Base-by-base conservation (phyloP, 2,113 vertebrate genomes). In the Corynorhinus townsendii region DNA sequence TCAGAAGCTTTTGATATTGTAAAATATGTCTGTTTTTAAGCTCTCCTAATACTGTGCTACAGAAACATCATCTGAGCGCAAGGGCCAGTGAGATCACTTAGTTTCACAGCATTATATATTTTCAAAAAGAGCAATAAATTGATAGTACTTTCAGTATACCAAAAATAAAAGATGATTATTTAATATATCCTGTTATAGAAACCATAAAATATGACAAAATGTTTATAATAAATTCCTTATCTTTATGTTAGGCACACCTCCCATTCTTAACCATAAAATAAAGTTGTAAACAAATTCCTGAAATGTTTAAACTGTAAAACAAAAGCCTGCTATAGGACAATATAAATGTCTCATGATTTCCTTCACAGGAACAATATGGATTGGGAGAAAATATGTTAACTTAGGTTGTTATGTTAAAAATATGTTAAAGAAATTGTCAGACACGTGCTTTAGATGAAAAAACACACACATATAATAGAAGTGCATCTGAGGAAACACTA, bases 11-110 rank as follows among this genome's bases (percentile, higher is more conserved):
- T 91, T 90, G 79, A 86, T 96, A 15, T 89, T 96, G 86, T 96
- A 97, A 96, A 97, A 59, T 38, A 77, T 88, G 24, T 9, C 72
- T 94, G 96, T 89, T 71, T 95, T 97, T 95, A 95, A 96, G 49
- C 40, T 96, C 89, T 95, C 33, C 16, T 83, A 92, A 96, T 96
- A 28, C 26, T 94, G 77, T 59, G 6, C 91, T 97, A 54, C 66
- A 85, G 47, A 76, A 94, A 71, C 64, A 52, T 94, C 84, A 81
- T 82, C 12, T 80, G 88, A 68, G 96, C 76, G 33, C 56, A 59
- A 82, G 49, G 62, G 45, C 19, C 68, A 90, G 4, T 86, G 92
- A 95, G 47, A 90, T 0, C 30, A 33, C 26, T 64, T 76, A 94
- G 45, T 45, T 68, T 91, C 76, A 75, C 68, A 95, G 90, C 88